phyloP scores from a whole-genome alignment of 1,140 invertebrate species.

The Drosophila quadrilineata region DNA sequence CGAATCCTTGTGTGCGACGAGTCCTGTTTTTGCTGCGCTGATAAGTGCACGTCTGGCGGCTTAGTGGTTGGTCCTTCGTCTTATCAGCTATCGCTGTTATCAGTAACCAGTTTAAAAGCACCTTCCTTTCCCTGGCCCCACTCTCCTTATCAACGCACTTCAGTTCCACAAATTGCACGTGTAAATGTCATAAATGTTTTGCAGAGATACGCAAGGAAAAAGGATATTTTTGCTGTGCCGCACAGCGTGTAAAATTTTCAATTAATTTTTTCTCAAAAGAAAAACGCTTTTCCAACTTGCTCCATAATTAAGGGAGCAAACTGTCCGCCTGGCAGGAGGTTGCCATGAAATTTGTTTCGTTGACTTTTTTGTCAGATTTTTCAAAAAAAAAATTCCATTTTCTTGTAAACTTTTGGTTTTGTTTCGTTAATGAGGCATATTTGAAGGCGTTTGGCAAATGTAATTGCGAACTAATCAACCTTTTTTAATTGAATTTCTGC shows the following conservation, averaged over 20 bases:
- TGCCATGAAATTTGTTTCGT: constrained; percentile 37
- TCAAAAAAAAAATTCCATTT: too few species aligned
- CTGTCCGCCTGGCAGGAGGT: constrained; percentile 14
- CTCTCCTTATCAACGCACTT: too few species aligned
- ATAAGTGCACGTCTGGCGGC: constrained; percentile 55
- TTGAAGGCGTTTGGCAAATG: constrained; percentile 35
- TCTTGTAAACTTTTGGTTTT: constrained; percentile 19
- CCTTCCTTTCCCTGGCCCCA: too few species aligned
- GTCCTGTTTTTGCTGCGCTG: constrained; percentile 24
- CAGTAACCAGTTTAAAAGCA: constrained; percentile 21
- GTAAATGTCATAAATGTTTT: constrained; percentile 43
- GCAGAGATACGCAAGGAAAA: constrained; percentile 11
- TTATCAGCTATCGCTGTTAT: constrained; percentile 32
- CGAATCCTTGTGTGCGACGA: constrained; percentile 11
- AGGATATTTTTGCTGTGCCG: background rate
- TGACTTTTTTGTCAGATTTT: too few species aligned
- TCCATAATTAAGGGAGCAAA: constrained; percentile 60
- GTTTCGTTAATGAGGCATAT: constrained; percentile 60
- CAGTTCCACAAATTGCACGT: constrained; percentile 46
- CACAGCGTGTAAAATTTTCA: constrained; percentile 37
- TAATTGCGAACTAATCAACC: constrained; percentile 76
- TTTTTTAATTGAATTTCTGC: constrained; percentile 77
- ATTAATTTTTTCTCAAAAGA: constrained; percentile 43
- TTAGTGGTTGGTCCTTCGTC: constrained; percentile 40
- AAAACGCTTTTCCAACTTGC: constrained; percentile 40